Base-by-base conservation (phyloP, 2,797 vertebrate genomes). In the Dipus sagitta region DNA sequence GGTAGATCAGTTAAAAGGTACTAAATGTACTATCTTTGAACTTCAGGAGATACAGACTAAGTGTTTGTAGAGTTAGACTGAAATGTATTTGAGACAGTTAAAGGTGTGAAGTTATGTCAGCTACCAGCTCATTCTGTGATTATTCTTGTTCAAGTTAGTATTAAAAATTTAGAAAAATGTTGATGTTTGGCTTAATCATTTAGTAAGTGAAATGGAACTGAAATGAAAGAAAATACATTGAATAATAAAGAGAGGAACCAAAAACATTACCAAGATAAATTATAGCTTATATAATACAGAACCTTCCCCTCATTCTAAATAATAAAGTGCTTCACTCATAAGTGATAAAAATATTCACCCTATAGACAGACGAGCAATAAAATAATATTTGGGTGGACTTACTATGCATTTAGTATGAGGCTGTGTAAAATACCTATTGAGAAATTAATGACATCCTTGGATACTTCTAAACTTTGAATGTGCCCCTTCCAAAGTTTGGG, bases 241-340 rank as follows among this genome's bases (percentile, higher is more conserved):
- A 38, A 75, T 71, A n/a, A 80, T 23, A 70, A 88, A 85, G 9
- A 28, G 12, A 68, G 6, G 52, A 21, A 67, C 17, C 32, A 72
- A 93, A 80, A 71, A 28, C 62, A 75, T 72, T 34, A 72, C 20
- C 70, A 72, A 34, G 18, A 68, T 72, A n/a, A 72, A 72, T 34
- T 21, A 72, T 34, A 72, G 17, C 18, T 72, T 21, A 38, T 34
- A 93, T 77, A 58, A 60, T 58, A 24, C 3, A 83, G 42, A 87
- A 92, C 80, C n/a, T 58, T 84, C 23, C 18, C 18, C 79, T 67
- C 17, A 42, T 17, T 91, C 34, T 75, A 93, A 75, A 79, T 85
- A 91, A 76, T 32, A 71, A 20, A 7, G n/a, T 60, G 79, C 62
- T 88, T 15, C 9, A 47, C 8, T 38, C 58, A 85, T 87, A 28